Percentiles rank a stretch among this genome's conserved stretches.
Conservation (phyloP, 1,140 invertebrate species). For the Latrodectus geometricus region DNA sequence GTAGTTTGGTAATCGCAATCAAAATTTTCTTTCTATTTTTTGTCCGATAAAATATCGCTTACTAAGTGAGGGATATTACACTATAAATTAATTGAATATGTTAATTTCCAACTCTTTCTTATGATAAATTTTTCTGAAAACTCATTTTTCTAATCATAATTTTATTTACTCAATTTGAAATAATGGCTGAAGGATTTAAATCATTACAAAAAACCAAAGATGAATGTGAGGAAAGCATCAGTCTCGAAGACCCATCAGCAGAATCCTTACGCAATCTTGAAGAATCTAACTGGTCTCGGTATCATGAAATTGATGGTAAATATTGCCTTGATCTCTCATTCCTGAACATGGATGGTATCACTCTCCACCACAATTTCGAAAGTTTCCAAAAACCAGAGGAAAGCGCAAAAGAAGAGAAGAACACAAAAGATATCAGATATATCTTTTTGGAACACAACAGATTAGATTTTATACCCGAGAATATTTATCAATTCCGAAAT, state of each 20-base stretch:
- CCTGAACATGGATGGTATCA: constrained; percentile 44
- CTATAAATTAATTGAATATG: too few relatives aligned
- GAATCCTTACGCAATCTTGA: constrained; percentile 15
- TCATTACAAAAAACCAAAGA: neutral
- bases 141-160: too few relatives aligned
- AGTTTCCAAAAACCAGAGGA: constrained; percentile 18
- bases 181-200: neutral
- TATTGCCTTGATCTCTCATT: constrained; percentile 49
- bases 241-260: neutral
- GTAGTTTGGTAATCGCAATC: too few relatives aligned
- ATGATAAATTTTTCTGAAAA: too few relatives aligned
- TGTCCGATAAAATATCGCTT: too few relatives aligned
- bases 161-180: neutral
- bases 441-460: constrained; percentile 66
- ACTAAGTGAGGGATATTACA: too few relatives aligned
- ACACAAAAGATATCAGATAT: neutral
- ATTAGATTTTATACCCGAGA: constrained; percentile 67
- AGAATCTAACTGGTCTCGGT: constrained; percentile 36
- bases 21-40: too few relatives aligned
- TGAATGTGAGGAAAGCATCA: neutral
- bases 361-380: constrained; percentile 36
- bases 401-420: neutral
- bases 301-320: constrained; percentile 20
- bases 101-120: too few relatives aligned
- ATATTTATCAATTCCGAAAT: constrained; percentile 70